phyloP scores from a whole-genome alignment of 2,797 vertebrate genomes.

The Cossypha dichroa region DNA sequence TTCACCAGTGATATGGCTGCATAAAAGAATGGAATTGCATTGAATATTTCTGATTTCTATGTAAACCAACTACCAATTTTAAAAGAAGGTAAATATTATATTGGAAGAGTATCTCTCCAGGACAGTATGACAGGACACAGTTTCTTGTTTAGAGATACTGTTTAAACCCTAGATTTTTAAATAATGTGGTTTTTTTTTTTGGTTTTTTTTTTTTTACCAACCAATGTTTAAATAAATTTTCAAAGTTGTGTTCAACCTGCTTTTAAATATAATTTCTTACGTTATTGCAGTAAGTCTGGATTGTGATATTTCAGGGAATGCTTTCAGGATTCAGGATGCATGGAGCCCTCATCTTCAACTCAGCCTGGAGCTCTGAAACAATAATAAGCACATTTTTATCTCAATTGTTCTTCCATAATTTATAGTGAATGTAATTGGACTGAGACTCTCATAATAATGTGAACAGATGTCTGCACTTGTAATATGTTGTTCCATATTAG shows the following conservation, averaged over 20 bases:
- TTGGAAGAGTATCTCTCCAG: background rate
- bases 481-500: background rate
- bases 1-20: background rate
- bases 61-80: background rate
- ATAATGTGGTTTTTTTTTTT: background rate
- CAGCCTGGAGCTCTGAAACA: background rate
- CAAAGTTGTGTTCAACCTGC: background rate
- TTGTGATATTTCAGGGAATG: background rate
- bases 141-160: background rate
- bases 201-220: background rate
- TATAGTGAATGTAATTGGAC: background rate
- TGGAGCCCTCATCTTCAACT: background rate
- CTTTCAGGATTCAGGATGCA: background rate
- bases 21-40: background rate
- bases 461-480: background rate
- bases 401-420: background rate
- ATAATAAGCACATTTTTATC: constrained; percentile 4
- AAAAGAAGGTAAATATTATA: background rate
- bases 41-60: background rate
- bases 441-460: background rate
- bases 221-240: background rate
- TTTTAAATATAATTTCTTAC: background rate
- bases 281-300: background rate
- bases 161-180: background rate
- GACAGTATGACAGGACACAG: background rate